phyloP scores from a whole-genome alignment of 2,797 vertebrate genomes.

The Serranus cabrilla region DNA sequence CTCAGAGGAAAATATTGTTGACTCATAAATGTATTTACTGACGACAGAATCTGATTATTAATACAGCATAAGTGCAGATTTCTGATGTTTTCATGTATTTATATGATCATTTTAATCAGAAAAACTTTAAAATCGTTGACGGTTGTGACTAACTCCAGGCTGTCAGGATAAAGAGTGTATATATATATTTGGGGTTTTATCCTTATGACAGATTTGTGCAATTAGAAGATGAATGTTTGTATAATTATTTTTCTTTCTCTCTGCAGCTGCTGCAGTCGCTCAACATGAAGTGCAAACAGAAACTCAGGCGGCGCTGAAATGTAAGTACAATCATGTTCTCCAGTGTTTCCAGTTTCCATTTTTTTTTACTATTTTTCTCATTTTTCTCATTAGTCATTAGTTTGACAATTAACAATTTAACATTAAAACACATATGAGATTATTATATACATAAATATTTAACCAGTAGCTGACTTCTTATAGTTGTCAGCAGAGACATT shows the following conservation, averaged over 20 bases:
- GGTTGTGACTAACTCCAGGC: not conserved
- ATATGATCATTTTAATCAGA: too few relatives aligned
- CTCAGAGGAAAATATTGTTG: too few relatives aligned
- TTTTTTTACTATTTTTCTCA: too few relatives aligned
- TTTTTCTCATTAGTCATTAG: too few relatives aligned
- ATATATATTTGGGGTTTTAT: not conserved
- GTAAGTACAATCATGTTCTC: not conserved
- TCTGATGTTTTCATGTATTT: too few relatives aligned
- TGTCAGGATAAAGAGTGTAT: not conserved
- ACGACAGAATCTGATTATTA: too few relatives aligned
- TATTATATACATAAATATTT: not conserved
- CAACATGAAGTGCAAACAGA: not conserved
- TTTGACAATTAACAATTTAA: not conserved
- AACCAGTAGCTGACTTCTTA: not conserved
- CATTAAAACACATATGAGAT: not conserved
- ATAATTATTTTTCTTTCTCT: not conserved
- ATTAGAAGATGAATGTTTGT: not conserved
- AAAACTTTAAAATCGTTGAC: too few relatives aligned
- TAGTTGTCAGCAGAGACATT: not conserved
- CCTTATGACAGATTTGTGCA: not conserved
- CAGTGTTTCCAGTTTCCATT: not conserved
- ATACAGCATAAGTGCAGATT: too few relatives aligned
- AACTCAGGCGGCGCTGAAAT: not conserved
- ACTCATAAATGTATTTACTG: too few relatives aligned
- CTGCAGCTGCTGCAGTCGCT: conserved; percentile 17